A percentile compares a stretch with the other conserved stretches of the same genome.
Conservation (phyloP, 2,113 vertebrate species). For the Tyto alba region DNA sequence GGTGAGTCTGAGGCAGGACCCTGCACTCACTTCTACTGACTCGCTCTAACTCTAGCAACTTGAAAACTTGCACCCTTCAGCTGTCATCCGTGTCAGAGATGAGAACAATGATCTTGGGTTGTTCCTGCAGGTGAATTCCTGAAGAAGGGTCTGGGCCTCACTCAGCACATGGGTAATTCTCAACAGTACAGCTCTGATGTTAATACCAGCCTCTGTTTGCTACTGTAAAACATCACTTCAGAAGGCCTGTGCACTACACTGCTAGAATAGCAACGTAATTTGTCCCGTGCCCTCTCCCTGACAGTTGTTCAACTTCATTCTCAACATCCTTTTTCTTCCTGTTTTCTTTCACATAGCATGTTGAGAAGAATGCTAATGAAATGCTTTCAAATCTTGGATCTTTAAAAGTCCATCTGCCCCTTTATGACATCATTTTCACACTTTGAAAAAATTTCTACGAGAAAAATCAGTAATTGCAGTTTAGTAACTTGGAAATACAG, state of each 20-base stretch:
- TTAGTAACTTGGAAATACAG: not conserved
- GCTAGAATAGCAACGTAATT: not conserved
- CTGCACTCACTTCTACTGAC: not conserved
- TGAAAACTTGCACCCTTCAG: not conserved
- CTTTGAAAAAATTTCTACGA: not conserved
- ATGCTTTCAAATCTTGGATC: not conserved
- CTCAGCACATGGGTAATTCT: rapidly evolving
- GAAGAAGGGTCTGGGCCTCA: not conserved
- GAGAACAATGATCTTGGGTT: rapidly evolving
- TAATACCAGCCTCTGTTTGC: not conserved
- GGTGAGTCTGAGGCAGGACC: not conserved
- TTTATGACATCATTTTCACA: not conserved
- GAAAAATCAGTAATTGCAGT: not conserved
- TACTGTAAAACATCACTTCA: not conserved
- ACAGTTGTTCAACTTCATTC: not conserved
- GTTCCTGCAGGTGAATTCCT: not conserved
- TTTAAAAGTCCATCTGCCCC: not conserved
- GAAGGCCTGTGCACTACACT: not conserved
- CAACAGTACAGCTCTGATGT: not conserved
- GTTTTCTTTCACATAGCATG: not conserved
- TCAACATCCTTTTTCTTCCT: not conserved
- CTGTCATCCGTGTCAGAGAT: rapidly evolving
- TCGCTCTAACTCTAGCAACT: not conserved
- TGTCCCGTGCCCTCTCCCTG: not conserved
- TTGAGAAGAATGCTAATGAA: not conserved